phyloP scores from a whole-genome alignment of 2,888 invertebrate species.

The Nebria salina region DNA sequence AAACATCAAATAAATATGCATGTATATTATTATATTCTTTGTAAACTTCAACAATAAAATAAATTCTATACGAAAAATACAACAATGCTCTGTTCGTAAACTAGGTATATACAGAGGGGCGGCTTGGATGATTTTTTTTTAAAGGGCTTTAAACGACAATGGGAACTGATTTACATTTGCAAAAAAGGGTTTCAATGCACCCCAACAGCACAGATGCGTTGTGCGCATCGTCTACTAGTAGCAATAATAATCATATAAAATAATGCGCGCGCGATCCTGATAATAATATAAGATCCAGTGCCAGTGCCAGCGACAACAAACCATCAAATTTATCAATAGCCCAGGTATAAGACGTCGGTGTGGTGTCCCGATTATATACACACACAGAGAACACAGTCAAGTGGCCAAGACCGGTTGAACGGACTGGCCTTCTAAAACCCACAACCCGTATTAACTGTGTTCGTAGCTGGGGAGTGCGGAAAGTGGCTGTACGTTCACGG shows the following conservation, averaged over 20 bases:
- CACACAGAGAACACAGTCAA: neutral
- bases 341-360: neutral
- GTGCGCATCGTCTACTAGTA: neutral
- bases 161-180: neutral
- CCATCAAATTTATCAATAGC: slow-evolving; percentile 41
- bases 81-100: neutral
- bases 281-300: slow-evolving; percentile 15
- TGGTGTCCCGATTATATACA: slow-evolving; percentile 25
- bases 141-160: neutral
- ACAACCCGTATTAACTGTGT: slow-evolving; percentile 45
- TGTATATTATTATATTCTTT: no score
- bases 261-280: neutral
- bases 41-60: neutral
- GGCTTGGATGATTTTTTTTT: neutral
- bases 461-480: slow-evolving; percentile 7
- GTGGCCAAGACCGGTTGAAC: slow-evolving; percentile 27
- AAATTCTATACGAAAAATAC: neutral
- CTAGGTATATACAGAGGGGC: neutral
- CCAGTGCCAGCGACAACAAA: slow-evolving; percentile 40
- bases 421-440: slow-evolving; percentile 32
- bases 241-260: neutral
- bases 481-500: slow-evolving; percentile 20
- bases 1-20: no score
- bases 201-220: neutral
- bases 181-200: slow-evolving; percentile 1